Conservation (phyloP, 1,140 invertebrate genomes). For the Phymorhynchus buccinoides region DNA sequence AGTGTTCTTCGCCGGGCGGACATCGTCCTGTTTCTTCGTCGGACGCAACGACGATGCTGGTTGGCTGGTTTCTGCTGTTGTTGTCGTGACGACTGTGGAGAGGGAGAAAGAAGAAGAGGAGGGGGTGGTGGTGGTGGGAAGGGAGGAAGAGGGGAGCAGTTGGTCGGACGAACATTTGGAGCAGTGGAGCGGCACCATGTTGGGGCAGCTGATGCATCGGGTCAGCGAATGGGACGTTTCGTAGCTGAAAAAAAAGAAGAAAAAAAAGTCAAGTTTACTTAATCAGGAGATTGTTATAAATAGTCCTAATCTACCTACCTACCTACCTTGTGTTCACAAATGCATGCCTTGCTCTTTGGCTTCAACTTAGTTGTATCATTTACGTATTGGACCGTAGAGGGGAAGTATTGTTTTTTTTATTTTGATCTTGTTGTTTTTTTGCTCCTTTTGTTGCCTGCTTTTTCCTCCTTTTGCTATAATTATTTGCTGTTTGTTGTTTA, state of each 20-base stretch:
- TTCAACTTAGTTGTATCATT: no score
- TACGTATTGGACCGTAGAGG: no score
- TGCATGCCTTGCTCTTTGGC: no score
- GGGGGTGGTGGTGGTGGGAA: not conserved
- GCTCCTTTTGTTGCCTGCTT: no score
- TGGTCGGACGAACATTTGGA: not conserved
- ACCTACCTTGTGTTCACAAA: no score
- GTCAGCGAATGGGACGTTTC: not conserved
- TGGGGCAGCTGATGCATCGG: slow-evolving; percentile 19
- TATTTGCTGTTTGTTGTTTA: no score
- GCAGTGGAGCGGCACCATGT: slow-evolving; percentile 17
- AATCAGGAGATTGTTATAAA: no score
- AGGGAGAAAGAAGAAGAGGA: not conserved
- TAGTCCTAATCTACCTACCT: no score
- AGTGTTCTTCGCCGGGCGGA: not conserved
- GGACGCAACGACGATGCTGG: not conserved
- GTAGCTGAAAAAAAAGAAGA: slow-evolving; percentile 15
- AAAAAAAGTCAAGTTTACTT: not conserved
- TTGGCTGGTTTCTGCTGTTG: not conserved
- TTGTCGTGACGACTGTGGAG: not conserved
- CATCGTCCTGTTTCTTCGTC: not conserved
- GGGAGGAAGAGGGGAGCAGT: not conserved
- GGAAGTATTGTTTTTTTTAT: no score
- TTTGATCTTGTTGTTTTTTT: no score
- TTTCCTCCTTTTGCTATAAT: no score